phyloP scores from a whole-genome alignment of 2,797 vertebrate genomes.

The Leuciscus waleckii region DNA sequence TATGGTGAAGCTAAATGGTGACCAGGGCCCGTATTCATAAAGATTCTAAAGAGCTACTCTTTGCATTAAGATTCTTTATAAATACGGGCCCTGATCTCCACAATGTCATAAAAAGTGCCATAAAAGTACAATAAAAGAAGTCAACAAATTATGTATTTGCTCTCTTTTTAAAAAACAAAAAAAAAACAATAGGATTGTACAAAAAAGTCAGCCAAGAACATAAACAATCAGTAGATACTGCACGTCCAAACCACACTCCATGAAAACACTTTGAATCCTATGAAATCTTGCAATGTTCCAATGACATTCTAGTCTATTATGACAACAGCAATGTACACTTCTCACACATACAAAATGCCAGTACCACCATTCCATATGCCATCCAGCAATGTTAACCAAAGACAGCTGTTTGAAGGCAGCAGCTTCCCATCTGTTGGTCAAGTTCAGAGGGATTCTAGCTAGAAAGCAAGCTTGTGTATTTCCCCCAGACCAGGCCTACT shows the following conservation, averaged over 20 bases:
- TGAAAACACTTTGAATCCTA: constrained; percentile 27
- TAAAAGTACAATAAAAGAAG: neutral
- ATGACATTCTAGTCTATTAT: constrained; percentile 3
- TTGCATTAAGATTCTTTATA: too few relatives aligned
- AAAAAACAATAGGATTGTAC: neutral
- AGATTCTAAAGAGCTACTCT: too few relatives aligned
- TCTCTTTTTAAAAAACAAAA: too few relatives aligned
- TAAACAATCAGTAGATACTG: constrained; percentile 12
- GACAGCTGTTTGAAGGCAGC: constrained; percentile 33
- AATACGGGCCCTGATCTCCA: too few relatives aligned
- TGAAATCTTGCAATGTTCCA: constrained; percentile 3
- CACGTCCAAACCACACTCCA: constrained; percentile 5
- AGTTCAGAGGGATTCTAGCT: constrained; percentile 39
- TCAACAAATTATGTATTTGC: neutral
- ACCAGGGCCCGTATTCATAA: too few relatives aligned
- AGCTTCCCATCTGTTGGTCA: constrained; percentile 30
- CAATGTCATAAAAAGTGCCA: neutral
- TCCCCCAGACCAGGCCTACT: constrained; percentile 45
- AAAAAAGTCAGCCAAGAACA: neutral
- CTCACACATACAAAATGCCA: constrained; percentile 1
- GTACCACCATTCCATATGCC: constrained; percentile 22
- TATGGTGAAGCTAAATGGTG: neutral
- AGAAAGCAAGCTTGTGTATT: constrained; percentile 35
- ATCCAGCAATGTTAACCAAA: constrained; percentile 40
- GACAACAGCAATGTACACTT: constrained; percentile 30